Evolutionary conservation across 2,113 vertebrate species (phyloP).

Genomic region (Microtus oregoni): DNA sequence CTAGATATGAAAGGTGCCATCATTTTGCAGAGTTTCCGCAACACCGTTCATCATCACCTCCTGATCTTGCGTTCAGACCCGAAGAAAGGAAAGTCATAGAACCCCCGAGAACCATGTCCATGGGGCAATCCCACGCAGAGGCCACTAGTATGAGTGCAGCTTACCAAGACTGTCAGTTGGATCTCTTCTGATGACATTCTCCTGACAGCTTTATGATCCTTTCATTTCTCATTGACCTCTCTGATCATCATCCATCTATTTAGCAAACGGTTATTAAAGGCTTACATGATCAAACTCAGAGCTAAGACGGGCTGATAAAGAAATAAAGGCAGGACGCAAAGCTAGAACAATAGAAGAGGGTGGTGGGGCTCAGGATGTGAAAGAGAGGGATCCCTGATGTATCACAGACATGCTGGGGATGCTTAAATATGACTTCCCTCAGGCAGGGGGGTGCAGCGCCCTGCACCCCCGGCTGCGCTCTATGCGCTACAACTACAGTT

Average conservation of each 20-base stretch:
- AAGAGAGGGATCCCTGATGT: not conserved
- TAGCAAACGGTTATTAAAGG: conserved; percentile 22
- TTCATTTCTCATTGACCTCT: not conserved
- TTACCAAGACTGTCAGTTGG: conserved; percentile 91
- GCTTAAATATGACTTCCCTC: not conserved
- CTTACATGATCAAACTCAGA: not conserved
- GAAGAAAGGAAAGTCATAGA: conserved; percentile 87
- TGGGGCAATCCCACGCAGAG: conserved; percentile 93
- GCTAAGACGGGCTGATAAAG: not conserved
- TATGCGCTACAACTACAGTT: too few species aligned
- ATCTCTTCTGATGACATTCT: conserved; percentile 70
- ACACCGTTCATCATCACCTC: conserved; percentile 95
- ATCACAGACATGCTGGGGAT: not conserved
- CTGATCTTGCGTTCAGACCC: conserved; percentile 93
- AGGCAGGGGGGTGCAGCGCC: not conserved
- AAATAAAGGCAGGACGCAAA: conserved; percentile 2
- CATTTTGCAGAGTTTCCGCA: conserved; percentile 95
- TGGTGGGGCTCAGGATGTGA: not conserved
- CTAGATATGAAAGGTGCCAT: conserved; percentile 94
- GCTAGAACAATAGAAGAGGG: not conserved
- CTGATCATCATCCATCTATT: not conserved
- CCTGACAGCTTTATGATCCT: not conserved
- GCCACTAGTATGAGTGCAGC: conserved; percentile 90
- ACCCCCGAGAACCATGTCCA: conserved; percentile 87
- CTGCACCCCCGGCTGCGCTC: too few species aligned